Evolutionary conservation across 2,113 vertebrate species (phyloP).

Genomic region (Rhinoderma darwinii): DNA sequence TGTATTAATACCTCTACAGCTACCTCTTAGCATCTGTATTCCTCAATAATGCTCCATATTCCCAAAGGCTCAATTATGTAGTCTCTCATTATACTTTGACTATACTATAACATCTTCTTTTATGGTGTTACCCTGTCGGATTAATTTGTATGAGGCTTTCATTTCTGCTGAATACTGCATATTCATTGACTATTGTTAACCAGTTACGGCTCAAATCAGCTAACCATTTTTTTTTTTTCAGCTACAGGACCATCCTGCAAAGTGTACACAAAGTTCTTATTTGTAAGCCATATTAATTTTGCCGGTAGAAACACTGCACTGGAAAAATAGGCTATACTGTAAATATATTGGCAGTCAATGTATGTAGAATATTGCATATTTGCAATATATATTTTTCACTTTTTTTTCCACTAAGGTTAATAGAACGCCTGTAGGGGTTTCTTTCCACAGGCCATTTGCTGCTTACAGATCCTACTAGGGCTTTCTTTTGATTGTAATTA

Average conservation of each 20-base stretch:
- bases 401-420: too few relatives aligned
- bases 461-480: neutral
- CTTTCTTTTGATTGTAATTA: neutral
- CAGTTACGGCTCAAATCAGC: neutral
- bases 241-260: neutral
- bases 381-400: neutral
- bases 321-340: neutral
- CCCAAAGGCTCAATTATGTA: constrained; percentile 49
- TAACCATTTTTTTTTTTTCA: neutral
- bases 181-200: constrained; percentile 29
- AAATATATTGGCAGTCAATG: neutral
- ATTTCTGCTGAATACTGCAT: constrained; percentile 33
- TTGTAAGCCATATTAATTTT: neutral
- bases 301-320: neutral
- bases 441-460: neutral
- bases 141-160: constrained; percentile 31
- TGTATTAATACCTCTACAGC: constrained; percentile 34
- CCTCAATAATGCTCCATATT: constrained; percentile 38
- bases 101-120: constrained; percentile 32
- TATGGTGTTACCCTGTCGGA: constrained; percentile 3
- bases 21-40: constrained; percentile 33
- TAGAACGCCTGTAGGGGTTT: too few relatives aligned
- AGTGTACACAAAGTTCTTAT: neutral
- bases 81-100: constrained; percentile 36
- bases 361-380: neutral